phyloP scores from a whole-genome alignment of 2,888 invertebrate species.

The Notodonta ziczac region DNA sequence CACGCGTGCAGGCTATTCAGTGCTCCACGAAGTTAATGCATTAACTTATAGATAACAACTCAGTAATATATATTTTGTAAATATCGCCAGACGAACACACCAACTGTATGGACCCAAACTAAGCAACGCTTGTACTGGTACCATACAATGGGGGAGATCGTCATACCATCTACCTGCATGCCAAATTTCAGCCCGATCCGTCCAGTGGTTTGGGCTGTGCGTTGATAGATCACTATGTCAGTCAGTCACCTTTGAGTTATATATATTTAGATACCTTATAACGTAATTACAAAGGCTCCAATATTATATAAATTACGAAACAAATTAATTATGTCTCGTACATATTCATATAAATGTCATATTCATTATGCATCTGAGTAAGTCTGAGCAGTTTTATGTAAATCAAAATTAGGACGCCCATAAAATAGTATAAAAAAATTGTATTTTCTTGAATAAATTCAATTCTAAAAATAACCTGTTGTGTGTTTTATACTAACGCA shows the following conservation, averaged over 20 bases:
- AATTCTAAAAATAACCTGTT: slow-evolving; percentile 26
- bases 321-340: not conserved
- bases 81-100: not conserved
- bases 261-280: too few relatives aligned
- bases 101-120: too few relatives aligned
- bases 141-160: too few relatives aligned
- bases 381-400: slow-evolving; percentile 17
- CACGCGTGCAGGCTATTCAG: not conserved
- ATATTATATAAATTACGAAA: not conserved
- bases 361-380: slow-evolving; percentile 5
- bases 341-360: not conserved
- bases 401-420: slow-evolving; percentile 13
- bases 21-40: not conserved
- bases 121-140: too few relatives aligned
- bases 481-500: slow-evolving; percentile 20
- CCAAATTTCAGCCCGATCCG: too few relatives aligned
- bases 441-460: slow-evolving; percentile 13
- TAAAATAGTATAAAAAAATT: slow-evolving; percentile 3
- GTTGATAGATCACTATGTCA: too few relatives aligned
- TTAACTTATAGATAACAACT: too few relatives aligned
- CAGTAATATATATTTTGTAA: not conserved
- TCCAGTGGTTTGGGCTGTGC: too few relatives aligned
- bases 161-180: too few relatives aligned
- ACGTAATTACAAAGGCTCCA: not conserved
- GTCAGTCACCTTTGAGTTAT: too few relatives aligned